These are phyloP conservation scores for Heterocephalus glaber DNA, from an alignment of 2,113 vertebrate species.

Conservation along the genomic window DNA sequence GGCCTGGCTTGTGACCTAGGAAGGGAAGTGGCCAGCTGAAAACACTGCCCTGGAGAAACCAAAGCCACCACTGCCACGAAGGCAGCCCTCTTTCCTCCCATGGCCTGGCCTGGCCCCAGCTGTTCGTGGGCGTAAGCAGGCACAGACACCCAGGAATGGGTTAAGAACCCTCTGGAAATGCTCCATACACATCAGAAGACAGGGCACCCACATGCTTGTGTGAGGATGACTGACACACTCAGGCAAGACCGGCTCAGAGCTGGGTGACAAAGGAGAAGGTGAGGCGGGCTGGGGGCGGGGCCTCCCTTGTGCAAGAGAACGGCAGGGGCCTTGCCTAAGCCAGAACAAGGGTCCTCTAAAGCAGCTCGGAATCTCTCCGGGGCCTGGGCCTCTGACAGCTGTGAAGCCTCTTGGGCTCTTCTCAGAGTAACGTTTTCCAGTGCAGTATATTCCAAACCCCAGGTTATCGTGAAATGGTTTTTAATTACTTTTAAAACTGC, in stretches of 20 bases:
- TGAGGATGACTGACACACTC: neutral
- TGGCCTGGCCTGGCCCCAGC: neutral
- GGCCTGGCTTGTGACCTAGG: neutral
- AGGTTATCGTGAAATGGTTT: neutral
- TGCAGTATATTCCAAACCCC: neutral
- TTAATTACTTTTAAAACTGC: neutral
- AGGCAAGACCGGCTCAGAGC: neutral
- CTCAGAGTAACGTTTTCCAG: neutral
- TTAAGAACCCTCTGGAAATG: neutral
- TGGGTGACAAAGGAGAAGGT: neutral
- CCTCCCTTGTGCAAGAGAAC: neutral
- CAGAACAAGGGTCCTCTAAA: neutral
- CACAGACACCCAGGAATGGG: neutral
- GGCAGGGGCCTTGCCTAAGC: neutral
- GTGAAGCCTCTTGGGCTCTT: neutral
- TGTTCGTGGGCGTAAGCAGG: neutral
- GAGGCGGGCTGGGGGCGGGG: no score
- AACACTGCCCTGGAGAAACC: neutral
- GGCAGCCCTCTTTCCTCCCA: neutral
- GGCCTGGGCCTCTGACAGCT: neutral
- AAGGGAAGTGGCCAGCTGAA: constrained; percentile 41
- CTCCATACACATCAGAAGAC: neutral
- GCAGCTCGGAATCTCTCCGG: neutral
- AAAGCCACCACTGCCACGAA: neutral
- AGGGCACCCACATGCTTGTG: no score